Percentiles rank a stretch among this genome's conserved stretches.
Conservation (phyloP, 2,888 invertebrate genomes). For the Rhopalosiphum nymphaeae region DNA sequence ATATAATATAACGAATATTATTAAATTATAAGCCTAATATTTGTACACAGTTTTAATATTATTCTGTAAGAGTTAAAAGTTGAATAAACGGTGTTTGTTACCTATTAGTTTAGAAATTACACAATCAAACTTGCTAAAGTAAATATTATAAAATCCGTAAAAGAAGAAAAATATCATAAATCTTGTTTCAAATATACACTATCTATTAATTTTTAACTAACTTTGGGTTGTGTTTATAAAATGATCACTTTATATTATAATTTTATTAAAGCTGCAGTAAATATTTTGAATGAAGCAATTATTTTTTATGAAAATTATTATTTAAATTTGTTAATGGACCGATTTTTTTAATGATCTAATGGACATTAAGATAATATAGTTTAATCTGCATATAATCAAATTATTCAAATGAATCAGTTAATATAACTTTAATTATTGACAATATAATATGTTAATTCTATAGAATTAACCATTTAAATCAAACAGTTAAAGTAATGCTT, state of each 20-base stretch:
- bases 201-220: not conserved
- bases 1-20: not conserved
- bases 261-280: not conserved
- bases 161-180: not conserved
- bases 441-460: not conserved
- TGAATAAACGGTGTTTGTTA: not conserved
- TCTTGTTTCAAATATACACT: not conserved
- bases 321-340: constrained; percentile 7
- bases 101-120: not conserved
- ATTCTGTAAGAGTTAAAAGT: not conserved
- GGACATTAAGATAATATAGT: not conserved
- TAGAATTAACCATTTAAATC: not conserved
- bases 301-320: not conserved
- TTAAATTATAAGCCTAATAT: not conserved
- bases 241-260: constrained; percentile 32
- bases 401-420: not conserved
- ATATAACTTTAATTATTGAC: not conserved
- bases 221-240: not conserved
- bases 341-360: not conserved
- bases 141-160: not conserved
- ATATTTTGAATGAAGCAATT: not conserved
- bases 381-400: not conserved
- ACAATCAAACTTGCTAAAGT: not conserved
- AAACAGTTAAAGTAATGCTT: not conserved
- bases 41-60: not conserved